Evolutionary conservation across 2,797 vertebrate genomes (phyloP), one percentile per base, ranked within the genome.

Genomic region (Lithobates pipiens): DNA sequence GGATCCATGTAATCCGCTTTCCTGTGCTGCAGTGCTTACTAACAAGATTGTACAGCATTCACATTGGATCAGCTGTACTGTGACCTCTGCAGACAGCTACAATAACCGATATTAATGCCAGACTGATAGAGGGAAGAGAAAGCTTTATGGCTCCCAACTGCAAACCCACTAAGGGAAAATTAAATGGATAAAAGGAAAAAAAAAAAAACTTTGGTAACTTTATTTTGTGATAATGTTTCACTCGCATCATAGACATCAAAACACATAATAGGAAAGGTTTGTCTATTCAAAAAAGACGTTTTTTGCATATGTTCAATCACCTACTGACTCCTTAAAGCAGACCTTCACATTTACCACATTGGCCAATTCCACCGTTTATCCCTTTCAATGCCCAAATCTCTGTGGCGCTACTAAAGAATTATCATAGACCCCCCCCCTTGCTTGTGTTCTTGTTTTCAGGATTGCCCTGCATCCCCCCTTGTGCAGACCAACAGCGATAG

Each of bases 1-100:
- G 68, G 0, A 87, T 88, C 88, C 69, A 85, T 1, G 21, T 83
- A 90, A 91, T 91, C 90, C 88, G 85, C 89, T 89, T 84, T 89
- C 75, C 29, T 77, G 80, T 10, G 85, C 85, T 69, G 80, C 74
- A 90, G 84, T 0, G 71, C 90, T 90, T 3, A 69, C 90, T 91
- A 89, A 93, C 42, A 81, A 81, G 91, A 89, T 87, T 89, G 89
- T 3, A 71, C 6, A 84, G 82, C 88, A 88, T 87, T 90, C 86
- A 81, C 88, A 21, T 68, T 77, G 90, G 80, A 90, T 90, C 91
- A 90, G 90, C 88, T 90, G 80, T 82, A 80, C 86, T 82, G 86
- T 90, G 92, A 92, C 91, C 92, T 91, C 88, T 88, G 25, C 88
- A 88, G 88, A 89, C 83, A 88, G 85, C 34, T 25, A 7, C 29